Percentiles rank a stretch among this genome's conserved stretches.
Conservation (phyloP, 1,140 invertebrate species). For the Planococcus citri region DNA sequence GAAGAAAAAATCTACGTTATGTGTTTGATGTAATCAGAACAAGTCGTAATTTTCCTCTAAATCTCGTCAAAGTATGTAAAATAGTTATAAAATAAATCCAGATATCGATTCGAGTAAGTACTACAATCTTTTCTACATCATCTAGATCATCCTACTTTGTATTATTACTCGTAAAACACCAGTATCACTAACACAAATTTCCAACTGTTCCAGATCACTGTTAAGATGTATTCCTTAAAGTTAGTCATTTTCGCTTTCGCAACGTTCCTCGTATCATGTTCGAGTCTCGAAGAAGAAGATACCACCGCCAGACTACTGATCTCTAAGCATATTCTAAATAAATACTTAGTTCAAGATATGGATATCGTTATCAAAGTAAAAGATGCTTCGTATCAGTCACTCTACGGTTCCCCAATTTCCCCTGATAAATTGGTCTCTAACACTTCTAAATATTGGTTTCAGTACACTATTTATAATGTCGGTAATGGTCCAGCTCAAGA, state of each 20-base stretch:
- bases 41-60: background rate
- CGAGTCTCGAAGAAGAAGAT: background rate
- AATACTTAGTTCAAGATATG: slow-evolving; percentile 95
- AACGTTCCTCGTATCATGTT: background rate
- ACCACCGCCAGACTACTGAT: slow-evolving; percentile 52
- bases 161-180: too few species aligned
- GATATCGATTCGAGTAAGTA: background rate
- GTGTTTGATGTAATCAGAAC: too few species aligned
- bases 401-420: background rate
- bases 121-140: background rate
- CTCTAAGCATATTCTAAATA: slow-evolving; percentile 88
- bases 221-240: background rate
- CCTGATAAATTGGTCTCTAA: background rate
- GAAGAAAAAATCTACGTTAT: background rate
- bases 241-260: background rate
- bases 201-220: background rate
- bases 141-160: too few species aligned
- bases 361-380: slow-evolving; percentile 84
- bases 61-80: background rate
- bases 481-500: slow-evolving; percentile 75
- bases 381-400: too few species aligned
- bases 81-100: background rate
- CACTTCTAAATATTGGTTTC: slow-evolving; percentile 10
- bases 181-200: too few species aligned
- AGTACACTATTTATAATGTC: slow-evolving; percentile 72